A percentile compares a stretch with the other conserved stretches of the same genome.
Evolutionary conservation across 2,113 vertebrate genomes (phyloP).

Genomic region (Lepisosteus osseus): DNA sequence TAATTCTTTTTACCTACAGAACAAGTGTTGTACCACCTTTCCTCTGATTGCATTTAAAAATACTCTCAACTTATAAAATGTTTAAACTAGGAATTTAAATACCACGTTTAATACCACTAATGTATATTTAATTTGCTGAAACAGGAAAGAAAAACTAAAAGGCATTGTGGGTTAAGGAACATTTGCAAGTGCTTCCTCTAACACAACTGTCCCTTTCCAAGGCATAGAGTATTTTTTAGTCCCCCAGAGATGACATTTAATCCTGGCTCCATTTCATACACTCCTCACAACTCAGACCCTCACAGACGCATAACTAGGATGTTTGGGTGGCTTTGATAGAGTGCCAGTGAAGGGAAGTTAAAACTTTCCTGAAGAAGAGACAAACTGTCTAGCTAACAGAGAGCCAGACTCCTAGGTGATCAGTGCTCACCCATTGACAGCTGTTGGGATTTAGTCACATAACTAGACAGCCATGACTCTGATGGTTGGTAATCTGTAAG

Average conservation of each 20-base stretch:
- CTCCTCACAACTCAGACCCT: not conserved
- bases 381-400: conserved; percentile 3
- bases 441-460: conserved; percentile 1
- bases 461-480: not conserved
- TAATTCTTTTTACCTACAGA: too few species aligned
- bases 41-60: too few species aligned
- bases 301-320: conserved; percentile 13
- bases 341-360: conserved; percentile 1
- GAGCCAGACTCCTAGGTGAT: conserved; percentile 10
- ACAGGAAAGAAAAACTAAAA: too few species aligned
- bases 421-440: not conserved
- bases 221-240: not conserved
- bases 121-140: too few species aligned
- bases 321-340: conserved; percentile 8
- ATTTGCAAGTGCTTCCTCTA: not conserved
- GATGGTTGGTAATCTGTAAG: not conserved
- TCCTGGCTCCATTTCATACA: not conserved
- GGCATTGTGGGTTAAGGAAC: not conserved
- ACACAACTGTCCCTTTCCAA: not conserved
- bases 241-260: not conserved
- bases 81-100: too few species aligned
- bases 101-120: too few species aligned
- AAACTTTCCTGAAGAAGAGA: conserved; percentile 3
- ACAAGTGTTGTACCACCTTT: too few species aligned
- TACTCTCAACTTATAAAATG: too few species aligned